Evolutionary conservation across 1,140 invertebrate genomes (phyloP), one percentile per base, ranked within the genome.

Genomic region (Portunus trituberculatus): DNA sequence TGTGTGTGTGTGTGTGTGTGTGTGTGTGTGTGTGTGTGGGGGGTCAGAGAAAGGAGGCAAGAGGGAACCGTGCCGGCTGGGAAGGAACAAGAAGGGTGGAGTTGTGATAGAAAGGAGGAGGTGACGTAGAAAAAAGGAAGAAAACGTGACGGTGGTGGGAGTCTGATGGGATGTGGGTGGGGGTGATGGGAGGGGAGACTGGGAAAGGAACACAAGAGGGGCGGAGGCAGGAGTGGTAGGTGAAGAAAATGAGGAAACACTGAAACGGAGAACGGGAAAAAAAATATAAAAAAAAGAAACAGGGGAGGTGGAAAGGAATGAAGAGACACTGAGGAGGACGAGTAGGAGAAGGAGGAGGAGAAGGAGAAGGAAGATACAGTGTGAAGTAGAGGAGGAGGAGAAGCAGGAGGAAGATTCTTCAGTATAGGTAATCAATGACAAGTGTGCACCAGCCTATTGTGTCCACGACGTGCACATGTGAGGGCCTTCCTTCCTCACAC

Each of bases 401-500:
- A 31, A 32, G 84, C 31, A n/a, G 31, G 84, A 46, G 84, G 52
- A 39, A 46, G 59, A 91, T 31, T 91, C 48, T 91, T 91, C 59
- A 39, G 52, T 91, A 91, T 91, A 91, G 90, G 52, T 91, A 91
- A 91, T 91, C 90, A 91, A 91, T 91, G 90, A 76, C 90, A 91
- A 91, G 90, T 91, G 90, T 76, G 48, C 59, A 76, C 59, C 52
- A 91, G 12, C 52, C 90, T 25, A 20, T 91, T 59, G 48, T 91
- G 90, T 87, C 25, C 31, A 52, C 67, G 52, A 28, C 12, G 90
- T 76, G 59, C 90, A 76, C 90, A 39, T 39, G 59, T 29, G 8
- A 28, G 29, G 31, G 29, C 25, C 52, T 76, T 87, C 31, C 84
- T 87, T 28, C n/a, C 31, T n/a, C 52, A 29, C 25, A 59, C 48